Conservation (phyloP, 1,140 invertebrate species). For the Drosophila bocki region DNA sequence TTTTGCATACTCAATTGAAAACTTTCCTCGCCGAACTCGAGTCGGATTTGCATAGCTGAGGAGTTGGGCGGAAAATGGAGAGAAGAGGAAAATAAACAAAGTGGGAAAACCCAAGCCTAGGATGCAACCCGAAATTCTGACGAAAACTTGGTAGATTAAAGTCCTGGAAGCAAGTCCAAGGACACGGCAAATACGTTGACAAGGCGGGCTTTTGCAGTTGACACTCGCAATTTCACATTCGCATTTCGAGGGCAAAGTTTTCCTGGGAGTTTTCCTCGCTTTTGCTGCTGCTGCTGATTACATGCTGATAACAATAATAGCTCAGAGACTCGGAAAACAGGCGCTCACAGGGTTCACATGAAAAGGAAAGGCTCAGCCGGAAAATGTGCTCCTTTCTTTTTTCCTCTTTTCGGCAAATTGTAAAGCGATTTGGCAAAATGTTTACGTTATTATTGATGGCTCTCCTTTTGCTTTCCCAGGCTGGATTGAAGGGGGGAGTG, state of each 20-base stretch:
- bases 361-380: conserved; percentile 34
- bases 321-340: conserved; percentile 35
- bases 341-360: not conserved
- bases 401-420: conserved; percentile 55
- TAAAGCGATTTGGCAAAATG: conserved; percentile 78
- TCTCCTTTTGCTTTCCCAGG: not conserved
- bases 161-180: conserved; percentile 17
- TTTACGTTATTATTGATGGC: conserved; percentile 76
- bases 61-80: not conserved
- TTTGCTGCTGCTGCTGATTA: conserved; percentile 49
- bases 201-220: conserved; percentile 37
- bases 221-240: conserved; percentile 36
- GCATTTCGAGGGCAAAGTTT: conserved; percentile 47
- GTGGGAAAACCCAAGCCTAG: conserved; percentile 9
- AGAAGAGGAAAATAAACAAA: conserved; percentile 12
- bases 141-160: conserved; percentile 35
- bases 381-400: conserved; percentile 48
- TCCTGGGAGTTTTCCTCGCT: conserved; percentile 21
- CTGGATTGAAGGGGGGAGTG: conserved; percentile 17
- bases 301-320: conserved; percentile 64
- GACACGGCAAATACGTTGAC: conserved; percentile 34
- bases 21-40: conserved; percentile 31
- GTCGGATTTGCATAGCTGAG: conserved; percentile 40
- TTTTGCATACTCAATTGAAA: conserved; percentile 53
- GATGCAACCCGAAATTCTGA: conserved; percentile 31